Conservation (phyloP, 1,140 invertebrate genomes). For the Drosophila sucinea region DNA sequence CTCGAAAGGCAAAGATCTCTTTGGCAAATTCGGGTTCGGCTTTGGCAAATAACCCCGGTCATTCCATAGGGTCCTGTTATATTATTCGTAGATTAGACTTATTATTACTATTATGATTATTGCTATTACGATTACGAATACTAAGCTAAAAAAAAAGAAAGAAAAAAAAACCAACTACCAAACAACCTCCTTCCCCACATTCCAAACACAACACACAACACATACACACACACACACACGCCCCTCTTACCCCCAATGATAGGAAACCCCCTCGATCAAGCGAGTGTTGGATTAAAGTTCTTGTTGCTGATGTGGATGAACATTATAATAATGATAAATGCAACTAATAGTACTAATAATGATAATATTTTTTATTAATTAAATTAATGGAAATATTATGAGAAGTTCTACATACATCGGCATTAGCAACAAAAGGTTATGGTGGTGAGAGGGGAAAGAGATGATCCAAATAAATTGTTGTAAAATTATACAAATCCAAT, state of each 20-base stretch:
- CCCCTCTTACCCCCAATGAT: neutral
- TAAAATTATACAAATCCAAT: conserved; percentile 59
- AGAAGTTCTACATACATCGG: conserved; percentile 24
- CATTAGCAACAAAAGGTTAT: conserved; percentile 25
- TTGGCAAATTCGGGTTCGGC: conserved; percentile 94
- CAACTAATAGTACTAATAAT: conserved; percentile 69
- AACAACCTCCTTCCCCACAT: neutral
- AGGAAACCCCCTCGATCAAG: neutral
- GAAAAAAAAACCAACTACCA: conserved; percentile 23
- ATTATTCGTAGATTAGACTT: conserved; percentile 80
- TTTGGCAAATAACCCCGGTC: conserved; percentile 88
- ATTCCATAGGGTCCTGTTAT: conserved; percentile 82
- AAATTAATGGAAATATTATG: conserved; percentile 79
- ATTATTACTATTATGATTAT: conserved; percentile 77
- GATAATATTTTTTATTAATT: conserved; percentile 79
- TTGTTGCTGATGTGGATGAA: conserved; percentile 17
- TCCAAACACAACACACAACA: conserved; percentile 27
- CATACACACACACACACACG: conserved; percentile 17
- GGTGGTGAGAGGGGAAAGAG: neutral
- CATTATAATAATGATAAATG: conserved; percentile 40
- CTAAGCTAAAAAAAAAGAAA: conserved; percentile 61
- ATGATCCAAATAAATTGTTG: conserved; percentile 63
- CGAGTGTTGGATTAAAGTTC: conserved; percentile 36
- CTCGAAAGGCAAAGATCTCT: conserved; percentile 95
- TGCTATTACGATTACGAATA: conserved; percentile 71